Base-by-base conservation (phyloP, 1,140 invertebrate genomes). In the Anastrepha ludens region DNA sequence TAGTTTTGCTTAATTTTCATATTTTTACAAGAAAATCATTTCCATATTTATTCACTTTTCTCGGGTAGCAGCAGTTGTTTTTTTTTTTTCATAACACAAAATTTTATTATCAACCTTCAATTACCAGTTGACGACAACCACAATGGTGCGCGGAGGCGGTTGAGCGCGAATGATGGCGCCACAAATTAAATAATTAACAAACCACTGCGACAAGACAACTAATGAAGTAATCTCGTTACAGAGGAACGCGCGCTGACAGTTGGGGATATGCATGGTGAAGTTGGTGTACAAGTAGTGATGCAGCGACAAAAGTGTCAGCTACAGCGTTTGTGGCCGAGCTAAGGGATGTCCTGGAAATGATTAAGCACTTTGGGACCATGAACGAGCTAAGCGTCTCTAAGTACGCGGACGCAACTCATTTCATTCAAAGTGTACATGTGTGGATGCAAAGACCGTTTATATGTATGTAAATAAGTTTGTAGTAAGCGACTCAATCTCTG, bases 131-230 rank as follows among this genome's bases (percentile, higher is more conserved):
- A 81, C 74, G 74, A 81, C 74, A 81, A 41, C 64, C 64, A 67
- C n/a, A 67, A 0, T 39, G 1, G 1, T 5, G 4, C 64, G 64
- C 64, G 64, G 41, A 41, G 74, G 74, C n/a, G 47, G 74, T 81
- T 81, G 20, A 81, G 74, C 74, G 74, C 47, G 47, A 81, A 81
- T 20, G 50, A 17, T 81, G 74, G 74, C 74, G 74, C 85, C 85
- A 60, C 85, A 86, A 86, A 86, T 86, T 86, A 86, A 86, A 86
- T 86, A 86, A 86, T 86, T 86, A 86, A 64, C 58, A 86, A 64
- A 64, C 58, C 39, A 60, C 17, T 7, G n/a, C 74, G 74, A 81
- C 74, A 74, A 74, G 44, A 41, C 44, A 81, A 81, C 47, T 81
- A 81, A 81, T 81, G 74, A 81, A 81, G 74, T 47, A 47, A 55